These are phyloP conservation scores for Pherbina coryleti DNA, from an alignment of 2,888 invertebrate species.

Conservation along the genomic window DNA sequence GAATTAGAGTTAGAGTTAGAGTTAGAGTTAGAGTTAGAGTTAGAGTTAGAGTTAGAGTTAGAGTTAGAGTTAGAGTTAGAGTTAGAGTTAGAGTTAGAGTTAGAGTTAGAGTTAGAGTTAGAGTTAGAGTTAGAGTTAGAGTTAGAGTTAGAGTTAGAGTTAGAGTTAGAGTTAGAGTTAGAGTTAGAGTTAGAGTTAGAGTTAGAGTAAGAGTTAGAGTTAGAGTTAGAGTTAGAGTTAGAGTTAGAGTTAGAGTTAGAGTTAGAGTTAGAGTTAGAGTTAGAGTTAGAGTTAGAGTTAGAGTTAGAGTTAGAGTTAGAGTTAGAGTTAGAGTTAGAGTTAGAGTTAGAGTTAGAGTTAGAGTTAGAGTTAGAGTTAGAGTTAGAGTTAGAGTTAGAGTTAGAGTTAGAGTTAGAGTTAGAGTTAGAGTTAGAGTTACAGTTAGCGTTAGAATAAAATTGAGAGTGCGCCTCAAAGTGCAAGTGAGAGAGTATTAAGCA, in stretches of 20 bases:
- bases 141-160: too few species aligned
- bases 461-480: too few species aligned
- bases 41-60: not conserved
- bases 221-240: not conserved
- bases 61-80: not conserved
- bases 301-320: slow-evolving; percentile 29
- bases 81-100: not conserved
- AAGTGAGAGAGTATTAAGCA: too few species aligned
- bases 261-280: not conserved
- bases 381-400: not conserved
- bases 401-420: not conserved
- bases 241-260: not conserved
- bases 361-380: not conserved
- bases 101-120: too few species aligned
- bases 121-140: too few species aligned
- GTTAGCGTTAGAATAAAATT: too few species aligned
- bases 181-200: not conserved
- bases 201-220: not conserved
- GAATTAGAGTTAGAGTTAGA: not conserved
- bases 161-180: not conserved
- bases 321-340: not conserved
- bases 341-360: slow-evolving; percentile 11
- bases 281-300: not conserved
- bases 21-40: not conserved
- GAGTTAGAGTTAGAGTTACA: not conserved